Conservation (phyloP, 2,888 invertebrate species). For the Hipparchia sbordonii region DNA sequence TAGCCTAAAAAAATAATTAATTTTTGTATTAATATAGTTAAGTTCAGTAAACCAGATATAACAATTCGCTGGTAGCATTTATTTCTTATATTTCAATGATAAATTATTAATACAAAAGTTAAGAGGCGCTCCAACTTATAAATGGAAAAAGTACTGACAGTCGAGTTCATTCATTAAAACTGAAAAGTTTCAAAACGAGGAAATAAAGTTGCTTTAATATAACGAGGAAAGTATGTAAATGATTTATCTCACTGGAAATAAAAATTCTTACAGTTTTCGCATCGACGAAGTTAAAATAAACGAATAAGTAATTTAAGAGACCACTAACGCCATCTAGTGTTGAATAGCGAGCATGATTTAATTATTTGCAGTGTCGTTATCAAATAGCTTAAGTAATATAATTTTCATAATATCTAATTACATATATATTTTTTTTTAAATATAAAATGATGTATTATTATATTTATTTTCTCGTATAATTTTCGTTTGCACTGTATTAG, state of each 20-base stretch:
- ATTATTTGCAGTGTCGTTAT: not conserved
- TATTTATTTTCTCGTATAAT: no score
- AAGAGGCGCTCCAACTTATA: slow-evolving; percentile 65
- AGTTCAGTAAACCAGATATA: no score
- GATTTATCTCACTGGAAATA: slow-evolving; percentile 39
- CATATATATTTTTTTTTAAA: no score
- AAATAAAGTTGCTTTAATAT: slow-evolving; percentile 45
- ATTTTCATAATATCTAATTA: no score
- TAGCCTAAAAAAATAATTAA: no score
- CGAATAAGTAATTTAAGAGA: not conserved
- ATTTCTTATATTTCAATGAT: slow-evolving; percentile 7
- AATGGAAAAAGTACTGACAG: slow-evolving; percentile 71
- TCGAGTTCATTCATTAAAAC: slow-evolving; percentile 77
- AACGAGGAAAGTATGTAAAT: slow-evolving; percentile 61
- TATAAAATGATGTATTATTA: no score
- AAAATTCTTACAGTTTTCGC: slow-evolving; percentile 34
- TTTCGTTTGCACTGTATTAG: no score
- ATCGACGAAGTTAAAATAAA: slow-evolving; percentile 20
- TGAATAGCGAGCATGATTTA: slow-evolving; percentile 39
- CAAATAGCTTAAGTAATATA: no score
- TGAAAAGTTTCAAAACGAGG: slow-evolving; percentile 59
- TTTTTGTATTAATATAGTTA: no score
- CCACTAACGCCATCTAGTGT: slow-evolving; percentile 65
- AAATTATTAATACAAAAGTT: slow-evolving; percentile 53
- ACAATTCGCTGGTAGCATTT: no score